Conservation (phyloP, 2,113 vertebrate species). For the Muscicapa adusta region DNA sequence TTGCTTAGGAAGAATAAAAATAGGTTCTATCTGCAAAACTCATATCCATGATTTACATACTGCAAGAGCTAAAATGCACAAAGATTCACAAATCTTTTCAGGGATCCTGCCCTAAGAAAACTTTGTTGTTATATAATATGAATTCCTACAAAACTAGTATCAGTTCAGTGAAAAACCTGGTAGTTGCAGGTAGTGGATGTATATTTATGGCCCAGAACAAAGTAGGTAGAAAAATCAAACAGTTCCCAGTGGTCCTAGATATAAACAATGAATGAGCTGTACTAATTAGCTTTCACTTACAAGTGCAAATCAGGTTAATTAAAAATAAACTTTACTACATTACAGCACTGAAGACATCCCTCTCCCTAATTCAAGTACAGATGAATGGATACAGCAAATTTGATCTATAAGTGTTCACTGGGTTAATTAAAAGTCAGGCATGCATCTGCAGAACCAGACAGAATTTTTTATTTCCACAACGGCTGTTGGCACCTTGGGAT, state of each 20-base stretch:
- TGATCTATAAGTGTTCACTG: background rate
- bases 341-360: background rate
- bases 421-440: conserved; percentile 48
- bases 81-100: background rate
- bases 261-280: background rate
- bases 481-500: background rate
- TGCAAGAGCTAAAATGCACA: background rate
- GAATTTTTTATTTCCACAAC: conserved; percentile 41
- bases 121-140: background rate
- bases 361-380: conserved; percentile 31
- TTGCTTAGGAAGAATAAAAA: background rate
- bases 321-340: conserved; percentile 46
- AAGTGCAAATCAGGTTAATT: conserved; percentile 53
- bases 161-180: background rate
- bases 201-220: background rate
- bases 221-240: background rate
- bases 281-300: conserved; percentile 22
- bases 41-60: background rate
- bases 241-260: background rate
- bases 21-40: background rate
- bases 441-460: background rate
- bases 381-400: conserved; percentile 39
- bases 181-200: background rate
- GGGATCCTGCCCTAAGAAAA: background rate
- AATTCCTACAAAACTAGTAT: background rate